Evolutionary conservation across 2,888 invertebrate genomes (phyloP).

Genomic region (Xanthia icteritia): DNA sequence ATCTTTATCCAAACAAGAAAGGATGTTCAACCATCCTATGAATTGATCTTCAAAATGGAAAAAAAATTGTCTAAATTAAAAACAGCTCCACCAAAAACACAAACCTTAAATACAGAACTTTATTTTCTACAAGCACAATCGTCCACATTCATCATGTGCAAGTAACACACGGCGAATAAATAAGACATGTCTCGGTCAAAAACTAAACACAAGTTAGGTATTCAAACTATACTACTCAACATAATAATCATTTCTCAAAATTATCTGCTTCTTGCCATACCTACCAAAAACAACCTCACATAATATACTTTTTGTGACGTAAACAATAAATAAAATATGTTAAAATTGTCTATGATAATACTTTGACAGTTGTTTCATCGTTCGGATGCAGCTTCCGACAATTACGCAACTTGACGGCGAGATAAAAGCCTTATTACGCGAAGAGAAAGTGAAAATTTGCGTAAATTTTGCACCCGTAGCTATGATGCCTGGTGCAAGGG

Average conservation of each 20-base stretch:
- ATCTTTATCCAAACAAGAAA: conserved; percentile 9
- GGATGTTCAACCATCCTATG: background rate
- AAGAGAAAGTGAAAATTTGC: conserved; percentile 65
- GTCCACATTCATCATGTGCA: background rate
- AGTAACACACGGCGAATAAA: background rate
- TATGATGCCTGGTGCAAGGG: conserved; percentile 13
- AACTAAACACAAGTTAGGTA: background rate
- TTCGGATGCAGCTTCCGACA: conserved; percentile 54
- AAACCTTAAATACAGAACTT: background rate
- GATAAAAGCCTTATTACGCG: conserved; percentile 67
- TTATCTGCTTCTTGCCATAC: background rate
- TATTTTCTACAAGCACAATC: background rate
- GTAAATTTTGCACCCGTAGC: conserved; percentile 61
- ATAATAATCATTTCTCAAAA: background rate
- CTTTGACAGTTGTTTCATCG: conserved; percentile 30
- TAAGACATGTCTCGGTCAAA: background rate
- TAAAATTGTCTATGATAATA: conserved; percentile 16
- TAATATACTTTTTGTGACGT: background rate
- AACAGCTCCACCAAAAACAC: no score
- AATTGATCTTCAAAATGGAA: background rate
- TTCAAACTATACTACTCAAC: background rate
- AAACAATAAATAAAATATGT: conserved; percentile 24
- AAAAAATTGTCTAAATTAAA: background rate
- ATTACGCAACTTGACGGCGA: conserved; percentile 51
- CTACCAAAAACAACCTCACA: background rate